Percentiles rank a stretch among this genome's conserved stretches.
phyloP scores from a whole-genome alignment of 92 coral and sea anemone genomes.

The Phenganax marumi region DNA sequence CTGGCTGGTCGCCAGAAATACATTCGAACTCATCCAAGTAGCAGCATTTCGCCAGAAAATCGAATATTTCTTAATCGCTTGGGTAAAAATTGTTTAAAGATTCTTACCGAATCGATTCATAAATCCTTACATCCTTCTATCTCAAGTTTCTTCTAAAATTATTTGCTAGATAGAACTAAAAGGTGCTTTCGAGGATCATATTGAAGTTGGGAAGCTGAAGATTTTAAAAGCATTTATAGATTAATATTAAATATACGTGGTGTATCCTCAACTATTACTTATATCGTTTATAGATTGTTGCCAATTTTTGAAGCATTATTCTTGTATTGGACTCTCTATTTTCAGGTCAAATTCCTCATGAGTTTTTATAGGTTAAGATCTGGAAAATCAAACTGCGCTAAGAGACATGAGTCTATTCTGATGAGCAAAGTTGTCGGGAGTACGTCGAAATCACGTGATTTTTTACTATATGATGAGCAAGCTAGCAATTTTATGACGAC shows the following conservation, averaged over 20 bases:
- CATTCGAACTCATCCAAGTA: constrained; percentile 64
- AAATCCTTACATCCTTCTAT: constrained; percentile 17
- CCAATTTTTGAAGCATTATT: constrained; percentile 76
- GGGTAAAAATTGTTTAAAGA: no score
- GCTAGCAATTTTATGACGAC: no score
- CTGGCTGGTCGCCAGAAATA: constrained; percentile 68
- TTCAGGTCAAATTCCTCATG: constrained; percentile 69
- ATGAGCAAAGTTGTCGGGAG: no score
- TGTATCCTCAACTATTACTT: no score
- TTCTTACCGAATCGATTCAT: constrained; percentile 56
- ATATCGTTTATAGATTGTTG: no score
- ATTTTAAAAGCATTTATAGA: constrained; percentile 70
- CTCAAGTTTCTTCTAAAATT: constrained; percentile 18
- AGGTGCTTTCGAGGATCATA: constrained; percentile 65
- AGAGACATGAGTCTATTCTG: no score
- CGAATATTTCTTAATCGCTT: no score
- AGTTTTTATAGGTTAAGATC: not conserved
- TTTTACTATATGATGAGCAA: no score
- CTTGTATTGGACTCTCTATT: constrained; percentile 74
- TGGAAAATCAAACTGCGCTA: no score
- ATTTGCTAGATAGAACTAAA: constrained; percentile 85
- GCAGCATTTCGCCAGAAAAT: constrained; percentile 71
- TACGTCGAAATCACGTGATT: no score
- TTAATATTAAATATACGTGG: no score
- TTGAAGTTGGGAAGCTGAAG: constrained; percentile 71